A percentile compares a stretch with the other conserved stretches of the same genome.
Conservation (phyloP, 2,113 vertebrate genomes). For the Labrus mixtus region DNA sequence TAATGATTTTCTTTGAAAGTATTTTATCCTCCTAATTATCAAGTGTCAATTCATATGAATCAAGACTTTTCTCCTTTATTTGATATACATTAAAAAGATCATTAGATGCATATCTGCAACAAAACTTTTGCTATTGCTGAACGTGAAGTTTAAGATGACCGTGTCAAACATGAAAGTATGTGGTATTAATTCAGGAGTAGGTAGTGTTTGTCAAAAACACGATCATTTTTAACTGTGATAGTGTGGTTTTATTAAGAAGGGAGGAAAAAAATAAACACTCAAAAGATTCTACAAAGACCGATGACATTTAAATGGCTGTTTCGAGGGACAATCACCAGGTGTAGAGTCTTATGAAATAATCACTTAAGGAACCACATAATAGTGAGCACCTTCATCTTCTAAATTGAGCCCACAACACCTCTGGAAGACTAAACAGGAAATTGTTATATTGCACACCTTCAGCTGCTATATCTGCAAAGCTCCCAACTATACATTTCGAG, state of each 20-base stretch:
- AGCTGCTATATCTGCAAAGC: neutral
- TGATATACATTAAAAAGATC: too few relatives aligned
- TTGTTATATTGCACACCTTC: slow-evolving; percentile 1
- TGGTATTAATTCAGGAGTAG: too few relatives aligned
- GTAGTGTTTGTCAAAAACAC: too few relatives aligned
- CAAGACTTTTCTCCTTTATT: too few relatives aligned
- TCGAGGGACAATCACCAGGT: neutral
- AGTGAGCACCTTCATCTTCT: slow-evolving; percentile 14
- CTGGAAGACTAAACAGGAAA: slow-evolving; percentile 27
- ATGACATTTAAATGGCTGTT: neutral
- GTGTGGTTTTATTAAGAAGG: too few relatives aligned
- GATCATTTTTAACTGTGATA: too few relatives aligned
- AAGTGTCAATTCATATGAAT: too few relatives aligned
- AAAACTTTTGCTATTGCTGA: too few relatives aligned
- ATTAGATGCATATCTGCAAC: too few relatives aligned
- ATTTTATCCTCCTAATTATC: too few relatives aligned
- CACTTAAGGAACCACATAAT: slow-evolving; percentile 5
- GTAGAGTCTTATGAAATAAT: slow-evolving; percentile 3
- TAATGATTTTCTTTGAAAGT: neutral
- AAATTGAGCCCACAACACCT: neutral
- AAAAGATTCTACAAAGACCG: neutral
- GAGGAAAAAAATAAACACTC: neutral
- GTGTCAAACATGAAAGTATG: too few relatives aligned
- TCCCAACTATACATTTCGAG: neutral
- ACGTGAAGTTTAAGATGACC: too few relatives aligned